Base-by-base conservation (phyloP, 1,140 invertebrate genomes). In the Telenomus remus region DNA sequence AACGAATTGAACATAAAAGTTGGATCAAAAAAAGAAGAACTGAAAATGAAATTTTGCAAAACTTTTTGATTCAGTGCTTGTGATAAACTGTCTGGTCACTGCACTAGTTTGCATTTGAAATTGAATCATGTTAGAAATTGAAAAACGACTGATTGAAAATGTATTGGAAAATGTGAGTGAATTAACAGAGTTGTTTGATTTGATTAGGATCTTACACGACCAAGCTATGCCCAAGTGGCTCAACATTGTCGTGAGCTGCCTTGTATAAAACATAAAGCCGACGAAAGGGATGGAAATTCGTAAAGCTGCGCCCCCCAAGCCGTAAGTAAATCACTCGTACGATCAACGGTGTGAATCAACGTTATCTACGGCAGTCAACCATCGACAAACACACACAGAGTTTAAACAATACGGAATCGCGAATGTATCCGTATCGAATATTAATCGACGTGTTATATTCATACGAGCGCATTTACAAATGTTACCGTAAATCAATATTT, bases 141-240 rank as follows among this genome's bases (percentile, higher is more conserved):
- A 9, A n/a, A 39, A 11, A 11, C n/a, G n/a, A 9, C 9, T 33
- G 42, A 10, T 27, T n/a, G n/a, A 43, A 43, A 55, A 43, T 39
- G 37, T 11, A 35, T 35, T 35, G 5, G 34, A 35, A 35, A 35
- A 35, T 35, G 10, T 35, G 10, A 35, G 34, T 6, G 5, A 6
- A 35, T 39, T 35, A 1, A 53, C 34, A 13, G 6, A 5, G 12
- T 16, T 42, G 19, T 27, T 42, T 61, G 3, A 51, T 66, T 63
- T 71, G 39, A 51, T 48, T 79, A 88, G 86, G 87, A 91, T 77
- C 89, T 89, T 76, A 90, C 90, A 72, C 90, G 92, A 85, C 90
- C 94, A 82, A 95, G 94, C 85, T 95, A 95, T 89, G 94, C 94
- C 78, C 94, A 95, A 90, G 94, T 95, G 84, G 94, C 94, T 73